Conservation (phyloP, 2,113 vertebrate genomes). For the Gopherus flavomarginatus region DNA sequence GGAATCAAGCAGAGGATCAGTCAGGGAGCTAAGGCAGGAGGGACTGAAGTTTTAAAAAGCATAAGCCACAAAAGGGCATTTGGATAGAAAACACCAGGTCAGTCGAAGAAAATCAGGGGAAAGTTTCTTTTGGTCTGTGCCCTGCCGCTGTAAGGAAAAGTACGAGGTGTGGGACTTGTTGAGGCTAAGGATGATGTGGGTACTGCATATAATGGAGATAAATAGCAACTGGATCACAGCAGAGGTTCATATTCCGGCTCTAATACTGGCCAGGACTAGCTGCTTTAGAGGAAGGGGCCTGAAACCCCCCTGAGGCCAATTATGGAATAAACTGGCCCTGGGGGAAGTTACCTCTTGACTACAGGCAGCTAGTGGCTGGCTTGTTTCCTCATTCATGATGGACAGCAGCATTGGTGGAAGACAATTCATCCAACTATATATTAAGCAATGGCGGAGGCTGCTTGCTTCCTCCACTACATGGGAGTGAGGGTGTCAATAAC, state of each 20-base stretch:
- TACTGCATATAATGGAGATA: neutral
- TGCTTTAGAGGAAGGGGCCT: neutral
- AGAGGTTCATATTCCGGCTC: neutral
- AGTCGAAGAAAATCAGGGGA: neutral
- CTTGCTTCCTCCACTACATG: neutral
- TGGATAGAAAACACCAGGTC: neutral
- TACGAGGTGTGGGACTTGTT: too few species aligned
- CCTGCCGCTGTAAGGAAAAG: neutral
- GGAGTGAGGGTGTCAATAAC: neutral
- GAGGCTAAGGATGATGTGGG: neutral
- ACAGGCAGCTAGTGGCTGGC: neutral
- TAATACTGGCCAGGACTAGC: neutral
- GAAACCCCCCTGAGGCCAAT: neutral
- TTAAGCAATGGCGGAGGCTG: neutral
- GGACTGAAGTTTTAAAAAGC: too few species aligned
- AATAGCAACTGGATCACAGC: neutral
- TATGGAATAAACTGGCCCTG: neutral
- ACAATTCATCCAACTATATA: neutral
- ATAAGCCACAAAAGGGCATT: accelerated
- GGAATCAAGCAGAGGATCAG: conserved; percentile 62
- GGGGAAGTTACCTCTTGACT: accelerated
- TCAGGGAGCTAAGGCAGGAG: neutral
- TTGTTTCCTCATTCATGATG: neutral
- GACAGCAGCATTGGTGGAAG: neutral
- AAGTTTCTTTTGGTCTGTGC: neutral